Evolutionary conservation across 2,797 vertebrate genomes (phyloP).

Genomic region (Bryconaethiops microstoma): DNA sequence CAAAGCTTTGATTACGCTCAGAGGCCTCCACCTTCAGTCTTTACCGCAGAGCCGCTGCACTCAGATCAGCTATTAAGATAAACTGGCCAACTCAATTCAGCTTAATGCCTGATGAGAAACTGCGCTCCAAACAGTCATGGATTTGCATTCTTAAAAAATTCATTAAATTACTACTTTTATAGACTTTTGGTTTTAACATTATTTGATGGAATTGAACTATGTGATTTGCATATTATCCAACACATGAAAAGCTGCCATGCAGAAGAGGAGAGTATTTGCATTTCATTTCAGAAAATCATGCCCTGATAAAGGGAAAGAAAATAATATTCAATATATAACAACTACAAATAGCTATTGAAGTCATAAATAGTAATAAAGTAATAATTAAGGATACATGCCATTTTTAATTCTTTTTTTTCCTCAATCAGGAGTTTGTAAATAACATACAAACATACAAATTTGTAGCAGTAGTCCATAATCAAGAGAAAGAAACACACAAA

Average conservation of each 20-base stretch:
- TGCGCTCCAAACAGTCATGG: slow-evolving; percentile 71
- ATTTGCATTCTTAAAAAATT: slow-evolving; percentile 83
- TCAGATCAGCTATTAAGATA: slow-evolving; percentile 86
- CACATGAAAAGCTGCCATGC: slow-evolving; percentile 40
- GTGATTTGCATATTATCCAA: slow-evolving; percentile 60
- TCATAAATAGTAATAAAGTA: slow-evolving; percentile 8
- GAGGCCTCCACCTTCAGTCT: slow-evolving; percentile 73
- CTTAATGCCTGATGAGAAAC: slow-evolving; percentile 80
- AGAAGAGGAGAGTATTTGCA: slow-evolving; percentile 34
- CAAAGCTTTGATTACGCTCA: slow-evolving; percentile 81
- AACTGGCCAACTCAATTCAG: slow-evolving; percentile 72
- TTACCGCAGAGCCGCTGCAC: slow-evolving; percentile 74
- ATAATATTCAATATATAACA: slow-evolving; percentile 4
- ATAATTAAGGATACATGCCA: slow-evolving; percentile 1
- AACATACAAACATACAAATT: not conserved
- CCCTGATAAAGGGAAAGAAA: slow-evolving; percentile 71
- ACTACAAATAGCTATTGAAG: slow-evolving; percentile 3
- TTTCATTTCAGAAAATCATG: slow-evolving; percentile 60
- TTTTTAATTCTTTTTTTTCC: not conserved
- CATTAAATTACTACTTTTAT: slow-evolving; percentile 82
- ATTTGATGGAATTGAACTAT: slow-evolving; percentile 65
- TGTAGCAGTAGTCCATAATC: not conserved
- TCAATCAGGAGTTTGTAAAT: not conserved
- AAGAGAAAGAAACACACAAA: too few species aligned
- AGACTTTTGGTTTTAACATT: slow-evolving; percentile 76